A percentile compares a stretch with the other conserved stretches of the same genome.
These are phyloP conservation scores for Origma solitaria DNA, from an alignment of 2,113 vertebrate genomes.

Conservation along the genomic window DNA sequence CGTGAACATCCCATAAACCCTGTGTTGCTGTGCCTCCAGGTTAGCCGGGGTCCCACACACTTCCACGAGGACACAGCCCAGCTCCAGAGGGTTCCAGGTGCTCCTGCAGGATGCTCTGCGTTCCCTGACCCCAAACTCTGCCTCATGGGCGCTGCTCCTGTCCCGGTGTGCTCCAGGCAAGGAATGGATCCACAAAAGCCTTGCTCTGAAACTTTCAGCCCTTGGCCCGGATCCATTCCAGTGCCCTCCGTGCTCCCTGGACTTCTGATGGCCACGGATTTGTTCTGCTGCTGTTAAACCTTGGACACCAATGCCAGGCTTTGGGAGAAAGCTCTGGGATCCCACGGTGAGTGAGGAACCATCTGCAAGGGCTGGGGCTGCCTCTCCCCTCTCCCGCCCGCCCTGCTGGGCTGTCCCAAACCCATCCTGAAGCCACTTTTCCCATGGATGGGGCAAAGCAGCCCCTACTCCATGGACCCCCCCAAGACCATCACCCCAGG, in stretches of 20 bases:
- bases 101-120: not conserved
- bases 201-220: not conserved
- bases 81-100: not conserved
- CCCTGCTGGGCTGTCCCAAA: not conserved
- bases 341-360: not conserved
- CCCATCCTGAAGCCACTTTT: not conserved
- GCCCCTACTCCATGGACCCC: not conserved
- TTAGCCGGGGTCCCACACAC: rapidly evolving
- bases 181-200: not conserved
- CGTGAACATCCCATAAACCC: not conserved
- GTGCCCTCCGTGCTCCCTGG: not conserved
- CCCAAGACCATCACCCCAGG: not conserved
- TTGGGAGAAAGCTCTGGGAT: not conserved
- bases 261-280: not conserved
- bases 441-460: not conserved
- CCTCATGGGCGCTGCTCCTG: rapidly evolving
- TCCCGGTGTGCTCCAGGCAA: not conserved
- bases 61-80: rapidly evolving
- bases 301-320: not conserved
- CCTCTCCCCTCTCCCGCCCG: not conserved
- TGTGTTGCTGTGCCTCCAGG: not conserved
- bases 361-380: not conserved
- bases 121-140: not conserved
- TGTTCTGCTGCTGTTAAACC: not conserved
- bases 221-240: not conserved